Percentiles rank a stretch among this genome's conserved stretches.
Evolutionary conservation across 1,140 invertebrate species (phyloP).

Genomic region (Dreissena rostriformis): DNA sequence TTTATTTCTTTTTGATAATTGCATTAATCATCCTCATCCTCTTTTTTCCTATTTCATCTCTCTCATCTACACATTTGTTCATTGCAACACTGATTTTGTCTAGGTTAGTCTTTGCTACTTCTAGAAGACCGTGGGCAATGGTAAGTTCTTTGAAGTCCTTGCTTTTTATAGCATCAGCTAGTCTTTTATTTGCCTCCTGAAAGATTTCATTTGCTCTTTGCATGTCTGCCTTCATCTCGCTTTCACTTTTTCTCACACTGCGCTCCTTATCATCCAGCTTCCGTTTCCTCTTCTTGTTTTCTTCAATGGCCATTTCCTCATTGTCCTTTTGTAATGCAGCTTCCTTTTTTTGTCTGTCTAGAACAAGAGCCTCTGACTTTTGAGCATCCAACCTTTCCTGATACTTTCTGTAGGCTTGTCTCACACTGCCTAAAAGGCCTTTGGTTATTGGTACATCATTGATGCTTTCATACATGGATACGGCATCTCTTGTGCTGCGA

Average conservation of each 20-base stretch:
- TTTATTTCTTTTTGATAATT: too few species aligned
- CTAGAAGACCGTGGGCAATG: slow-evolving; percentile 13
- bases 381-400: not conserved
- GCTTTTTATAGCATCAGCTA: slow-evolving; percentile 15
- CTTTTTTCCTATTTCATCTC: too few species aligned
- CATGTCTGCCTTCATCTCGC: slow-evolving; percentile 12
- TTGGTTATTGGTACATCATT: slow-evolving; percentile 22
- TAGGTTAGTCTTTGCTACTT: slow-evolving; percentile 27
- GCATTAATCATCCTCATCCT: too few species aligned
- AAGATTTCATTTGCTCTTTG: slow-evolving; percentile 18
- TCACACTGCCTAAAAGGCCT: not conserved
- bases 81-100: slow-evolving; percentile 26
- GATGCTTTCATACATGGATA: slow-evolving; percentile 2
- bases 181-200: slow-evolving; percentile 31
- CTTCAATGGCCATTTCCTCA: not conserved
- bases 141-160: slow-evolving; percentile 20
- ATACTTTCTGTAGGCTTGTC: slow-evolving; percentile 9
- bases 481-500: slow-evolving; percentile 15
- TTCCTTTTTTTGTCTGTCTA: slow-evolving; percentile 7
- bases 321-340: not conserved
- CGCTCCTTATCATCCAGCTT: slow-evolving; percentile 13
- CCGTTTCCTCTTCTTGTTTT: not conserved
- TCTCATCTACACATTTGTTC: not conserved
- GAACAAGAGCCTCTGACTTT: slow-evolving; percentile 14
- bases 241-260: slow-evolving; percentile 5